Evolutionary conservation across 1,140 invertebrate species (phyloP).

Genomic region (Plectrocnemia conspersa): DNA sequence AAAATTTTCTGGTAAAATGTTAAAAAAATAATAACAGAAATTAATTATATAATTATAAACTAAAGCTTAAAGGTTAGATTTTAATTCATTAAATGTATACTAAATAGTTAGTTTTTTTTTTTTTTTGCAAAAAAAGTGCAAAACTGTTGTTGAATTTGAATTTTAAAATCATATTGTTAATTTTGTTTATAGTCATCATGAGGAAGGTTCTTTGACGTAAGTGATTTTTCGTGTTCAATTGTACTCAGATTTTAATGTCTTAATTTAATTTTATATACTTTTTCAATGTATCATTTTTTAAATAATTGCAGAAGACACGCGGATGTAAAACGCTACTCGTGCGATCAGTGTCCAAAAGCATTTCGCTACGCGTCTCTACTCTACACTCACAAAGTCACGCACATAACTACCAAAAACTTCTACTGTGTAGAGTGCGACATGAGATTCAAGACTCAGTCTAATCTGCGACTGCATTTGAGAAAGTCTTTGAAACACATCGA

Average conservation of each 20-base stretch:
- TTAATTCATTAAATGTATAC: not conserved
- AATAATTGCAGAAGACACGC: conserved; percentile 26
- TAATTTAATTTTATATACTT: not conserved
- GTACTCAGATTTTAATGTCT: not conserved
- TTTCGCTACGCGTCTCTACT: conserved; percentile 44
- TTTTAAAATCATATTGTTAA: conserved; percentile 5
- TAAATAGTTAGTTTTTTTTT: no score
- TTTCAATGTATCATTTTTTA: not conserved
- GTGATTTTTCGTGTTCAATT: conserved; percentile 2
- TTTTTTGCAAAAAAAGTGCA: no score
- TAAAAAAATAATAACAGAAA: no score
- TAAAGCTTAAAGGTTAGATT: not conserved
- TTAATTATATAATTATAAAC: not conserved
- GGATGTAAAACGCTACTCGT: conserved; percentile 35
- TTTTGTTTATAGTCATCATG: conserved; percentile 21
- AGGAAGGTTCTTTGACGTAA: conserved; percentile 22
- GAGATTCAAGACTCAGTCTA: conserved; percentile 41
- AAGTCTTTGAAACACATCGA: conserved; percentile 27
- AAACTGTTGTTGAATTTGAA: not conserved
- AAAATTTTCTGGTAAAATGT: no score
- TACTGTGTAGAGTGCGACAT: conserved; percentile 50
- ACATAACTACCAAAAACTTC: conserved; percentile 41
- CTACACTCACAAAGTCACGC: conserved; percentile 39
- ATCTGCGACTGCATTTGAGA: conserved; percentile 29
- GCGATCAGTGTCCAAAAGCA: conserved; percentile 39